Conservation (phyloP, 1,140 invertebrate species). For the Drosophila pallidifrons region DNA sequence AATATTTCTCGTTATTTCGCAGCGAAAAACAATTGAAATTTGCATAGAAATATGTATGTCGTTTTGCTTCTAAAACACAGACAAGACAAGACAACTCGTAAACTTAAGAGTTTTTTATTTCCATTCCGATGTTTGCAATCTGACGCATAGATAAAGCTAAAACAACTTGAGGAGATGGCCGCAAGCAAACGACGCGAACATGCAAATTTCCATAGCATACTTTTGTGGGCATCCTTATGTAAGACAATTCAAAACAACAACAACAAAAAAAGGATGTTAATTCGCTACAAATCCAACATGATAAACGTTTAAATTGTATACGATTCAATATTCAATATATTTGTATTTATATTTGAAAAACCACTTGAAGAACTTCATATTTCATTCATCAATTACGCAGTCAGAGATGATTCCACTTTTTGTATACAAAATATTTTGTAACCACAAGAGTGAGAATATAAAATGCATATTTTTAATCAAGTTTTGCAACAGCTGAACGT, state of each 20-base stretch:
- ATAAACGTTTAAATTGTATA: neutral
- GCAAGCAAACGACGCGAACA: slow-evolving; percentile 16
- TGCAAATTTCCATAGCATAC: slow-evolving; percentile 43
- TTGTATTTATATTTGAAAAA: neutral
- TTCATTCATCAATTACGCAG: neutral
- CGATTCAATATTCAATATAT: neutral
- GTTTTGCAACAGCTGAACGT: neutral
- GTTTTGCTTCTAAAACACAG: neutral
- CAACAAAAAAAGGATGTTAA: neutral
- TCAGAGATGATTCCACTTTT: neutral
- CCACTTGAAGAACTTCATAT: neutral
- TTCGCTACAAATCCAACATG: neutral
- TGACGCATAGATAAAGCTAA: slow-evolving; percentile 19
- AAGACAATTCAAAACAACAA: neutral
- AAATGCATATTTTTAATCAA: slow-evolving; percentile 3
- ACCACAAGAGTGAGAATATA: neutral
- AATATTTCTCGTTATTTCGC: neutral
- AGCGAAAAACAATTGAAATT: slow-evolving; percentile 19
- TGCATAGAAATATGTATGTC: slow-evolving; percentile 27
- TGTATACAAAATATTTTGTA: neutral
- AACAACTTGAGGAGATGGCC: slow-evolving; percentile 21
- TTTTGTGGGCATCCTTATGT: slow-evolving; percentile 16
- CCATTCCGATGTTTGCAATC: slow-evolving; percentile 10
- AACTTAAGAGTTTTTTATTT: slow-evolving; percentile 23
- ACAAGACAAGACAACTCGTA: slow-evolving; percentile 3